Conservation (phyloP, 2,113 vertebrate species). For the Scophthalmus maximus region DNA sequence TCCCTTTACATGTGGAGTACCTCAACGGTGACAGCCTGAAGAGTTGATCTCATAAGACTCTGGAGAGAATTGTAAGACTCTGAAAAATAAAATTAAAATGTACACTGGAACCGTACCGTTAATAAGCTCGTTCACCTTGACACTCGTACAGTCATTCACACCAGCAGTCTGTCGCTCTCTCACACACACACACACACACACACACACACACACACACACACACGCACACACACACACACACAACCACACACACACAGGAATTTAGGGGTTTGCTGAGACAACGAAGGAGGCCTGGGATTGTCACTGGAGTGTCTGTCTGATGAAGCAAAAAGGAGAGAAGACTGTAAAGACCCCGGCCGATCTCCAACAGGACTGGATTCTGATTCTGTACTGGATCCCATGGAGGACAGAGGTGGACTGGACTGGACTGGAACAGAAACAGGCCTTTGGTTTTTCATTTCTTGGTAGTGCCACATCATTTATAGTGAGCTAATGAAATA, state of each 20-base stretch:
- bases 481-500: too few species aligned
- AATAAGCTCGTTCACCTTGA: not conserved
- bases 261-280: constrained; percentile 27
- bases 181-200: constrained; percentile 5
- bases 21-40: too few species aligned
- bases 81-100: not conserved
- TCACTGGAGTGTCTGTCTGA: constrained; percentile 63
- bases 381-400: not conserved
- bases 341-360: constrained; percentile 38
- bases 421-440: not conserved
- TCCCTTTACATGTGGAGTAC: constrained; percentile 14
- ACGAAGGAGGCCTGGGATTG: constrained; percentile 52
- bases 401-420: not conserved
- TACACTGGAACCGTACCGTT: constrained; percentile 28
- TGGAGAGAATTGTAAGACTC: constrained; percentile 16
- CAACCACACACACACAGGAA: constrained; percentile 31
- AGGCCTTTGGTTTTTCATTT: not conserved
- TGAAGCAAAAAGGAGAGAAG: constrained; percentile 40
- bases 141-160: constrained; percentile 25
- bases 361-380: constrained; percentile 10
- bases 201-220: not conserved
- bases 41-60: constrained; percentile 1
- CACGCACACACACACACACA: constrained; percentile 33
- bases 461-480: not conserved
- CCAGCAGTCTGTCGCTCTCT: not conserved